A percentile compares a stretch with the other conserved stretches of the same genome.
phyloP scores from a whole-genome alignment of 2,797 vertebrate species.

The Micropoecilia bifurca region DNA sequence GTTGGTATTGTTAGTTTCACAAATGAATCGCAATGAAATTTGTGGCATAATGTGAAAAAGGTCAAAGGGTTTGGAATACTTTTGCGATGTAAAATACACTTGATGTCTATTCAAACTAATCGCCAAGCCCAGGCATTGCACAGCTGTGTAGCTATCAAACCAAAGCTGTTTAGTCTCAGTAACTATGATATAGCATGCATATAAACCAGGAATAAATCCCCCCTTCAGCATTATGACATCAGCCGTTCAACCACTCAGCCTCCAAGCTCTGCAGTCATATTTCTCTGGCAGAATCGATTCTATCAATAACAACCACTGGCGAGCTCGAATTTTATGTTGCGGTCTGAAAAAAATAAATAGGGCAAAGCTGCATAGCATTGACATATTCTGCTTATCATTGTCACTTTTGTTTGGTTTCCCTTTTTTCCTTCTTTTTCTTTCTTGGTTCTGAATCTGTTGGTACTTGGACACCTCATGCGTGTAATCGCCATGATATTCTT shows the following conservation, averaged over 20 bases:
- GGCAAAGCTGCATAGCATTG: slow-evolving; percentile 20
- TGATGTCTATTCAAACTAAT: background rate
- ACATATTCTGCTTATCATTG: slow-evolving; percentile 61
- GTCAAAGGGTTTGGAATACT: background rate
- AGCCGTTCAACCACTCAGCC: slow-evolving; percentile 71
- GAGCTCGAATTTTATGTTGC: slow-evolving; percentile 67
- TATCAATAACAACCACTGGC: slow-evolving; percentile 54
- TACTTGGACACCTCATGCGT: slow-evolving; percentile 53
- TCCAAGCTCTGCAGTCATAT: slow-evolving; percentile 56
- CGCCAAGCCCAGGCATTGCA: background rate
- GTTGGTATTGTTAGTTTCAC: background rate
- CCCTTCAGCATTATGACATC: slow-evolving; percentile 70
- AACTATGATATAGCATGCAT: slow-evolving; percentile 63
- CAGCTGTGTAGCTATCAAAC: slow-evolving; percentile 52
- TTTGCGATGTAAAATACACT: background rate
- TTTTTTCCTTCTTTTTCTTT: slow-evolving; percentile 27
- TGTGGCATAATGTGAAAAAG: background rate
- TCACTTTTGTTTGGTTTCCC: slow-evolving; percentile 39
- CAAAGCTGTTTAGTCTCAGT: slow-evolving; percentile 59
- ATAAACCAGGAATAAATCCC: slow-evolving; percentile 69
- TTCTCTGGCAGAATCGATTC: slow-evolving; percentile 73
- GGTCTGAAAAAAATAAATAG: slow-evolving; percentile 35
- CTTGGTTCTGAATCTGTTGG: slow-evolving; percentile 51
- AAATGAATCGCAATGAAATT: background rate
- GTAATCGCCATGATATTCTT: slow-evolving; percentile 47